Evolutionary conservation across 1,140 invertebrate species (phyloP), one percentile per base, ranked within the genome.

Genomic region (Coptotermes formosanus): DNA sequence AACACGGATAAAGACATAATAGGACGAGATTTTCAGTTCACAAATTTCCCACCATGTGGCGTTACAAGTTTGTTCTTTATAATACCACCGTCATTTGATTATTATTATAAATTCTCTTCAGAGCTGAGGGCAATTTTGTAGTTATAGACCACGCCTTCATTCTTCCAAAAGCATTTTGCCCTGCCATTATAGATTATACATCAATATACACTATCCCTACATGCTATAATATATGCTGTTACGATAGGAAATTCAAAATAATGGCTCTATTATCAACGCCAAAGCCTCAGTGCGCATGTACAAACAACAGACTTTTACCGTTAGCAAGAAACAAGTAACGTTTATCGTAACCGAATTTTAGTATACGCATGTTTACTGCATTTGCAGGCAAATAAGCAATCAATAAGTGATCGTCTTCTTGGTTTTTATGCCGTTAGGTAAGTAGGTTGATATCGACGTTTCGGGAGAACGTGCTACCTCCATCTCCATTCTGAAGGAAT

Each of bases 1-100:
- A n/a, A n/a, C 64, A 30, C n/a, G 64, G 64, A 75, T 75, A 75
- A 30, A 75, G 64, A 75, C 64, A 25, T 75, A 75, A 75, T 75
- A 75, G 64, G n/a, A 14, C 64, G 11, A 75, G 64, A 75, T 75
- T 75, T 75, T 75, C n/a, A 75, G 64, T 75, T 75, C 64, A 75
- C 64, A 25, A 30, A 75, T 75, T 75, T 75, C 64, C 64, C 64
- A 75, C 64, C 30, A 75, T 30, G 64, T 25, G 64, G 64, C 64
- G 64, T 30, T 75, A 30, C 25, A 75, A 75, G 64, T 30, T n/a
- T 75, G 64, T 75, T 75, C 25, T 75, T 30, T 30, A 75, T 75
- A 75, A 75, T 75, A 75, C n/a, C n/a, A 25, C 64, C 64, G n/a
- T 75, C 64, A 75, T 75, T 75, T 75, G 64, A 75, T 75, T 75